A percentile compares a stretch with the other conserved stretches of the same genome.
phyloP scores from a whole-genome alignment of 2,797 vertebrate species.

The Tokudaia muenninki region DNA sequence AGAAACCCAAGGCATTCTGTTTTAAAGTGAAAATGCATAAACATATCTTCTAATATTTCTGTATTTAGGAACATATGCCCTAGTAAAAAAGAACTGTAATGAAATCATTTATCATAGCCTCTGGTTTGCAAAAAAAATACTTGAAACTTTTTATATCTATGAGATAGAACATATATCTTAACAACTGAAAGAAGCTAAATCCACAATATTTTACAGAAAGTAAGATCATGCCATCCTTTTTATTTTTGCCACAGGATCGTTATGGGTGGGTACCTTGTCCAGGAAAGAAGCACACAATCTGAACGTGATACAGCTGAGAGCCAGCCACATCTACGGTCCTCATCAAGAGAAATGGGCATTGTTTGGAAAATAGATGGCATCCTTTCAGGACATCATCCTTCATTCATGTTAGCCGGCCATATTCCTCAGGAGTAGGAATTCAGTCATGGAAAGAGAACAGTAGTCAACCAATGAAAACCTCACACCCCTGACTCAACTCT shows the following conservation, averaged over 20 bases:
- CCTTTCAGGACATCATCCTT: neutral
- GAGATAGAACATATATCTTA: neutral
- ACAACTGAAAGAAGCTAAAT: neutral
- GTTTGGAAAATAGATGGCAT: neutral
- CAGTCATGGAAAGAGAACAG: neutral
- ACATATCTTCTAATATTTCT: neutral
- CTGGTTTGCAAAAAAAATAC: neutral
- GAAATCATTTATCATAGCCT: neutral
- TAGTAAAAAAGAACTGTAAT: neutral
- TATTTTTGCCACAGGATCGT: neutral
- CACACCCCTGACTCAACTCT: neutral
- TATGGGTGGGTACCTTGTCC: neutral
- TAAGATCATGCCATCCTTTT: neutral
- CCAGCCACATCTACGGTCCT: neutral
- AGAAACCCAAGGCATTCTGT: neutral
- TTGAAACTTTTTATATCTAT: neutral
- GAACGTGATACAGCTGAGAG: neutral
- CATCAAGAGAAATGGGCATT: neutral
- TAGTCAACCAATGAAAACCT: neutral
- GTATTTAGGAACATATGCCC: neutral
- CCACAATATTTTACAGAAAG: neutral
- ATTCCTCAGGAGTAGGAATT: neutral
- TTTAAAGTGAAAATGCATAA: neutral
- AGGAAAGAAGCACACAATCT: neutral
- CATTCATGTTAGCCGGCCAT: neutral